Evolutionary conservation across 1,140 invertebrate genomes (phyloP), one percentile per base, ranked within the genome.

Genomic region (Drosophila azteca): DNA sequence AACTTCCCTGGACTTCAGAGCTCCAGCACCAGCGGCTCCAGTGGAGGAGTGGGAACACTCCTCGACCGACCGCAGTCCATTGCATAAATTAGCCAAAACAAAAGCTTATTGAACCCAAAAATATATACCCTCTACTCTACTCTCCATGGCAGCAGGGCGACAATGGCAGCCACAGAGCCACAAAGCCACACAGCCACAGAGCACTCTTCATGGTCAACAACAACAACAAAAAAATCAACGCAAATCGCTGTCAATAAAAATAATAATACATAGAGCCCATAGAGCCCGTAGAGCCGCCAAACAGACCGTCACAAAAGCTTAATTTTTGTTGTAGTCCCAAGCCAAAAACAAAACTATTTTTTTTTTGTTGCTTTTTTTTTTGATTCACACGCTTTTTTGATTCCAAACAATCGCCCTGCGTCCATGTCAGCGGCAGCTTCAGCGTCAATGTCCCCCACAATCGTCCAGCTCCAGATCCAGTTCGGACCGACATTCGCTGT

Each of bases 241-340:
- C 82, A 87, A 87, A 87, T 87, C 82, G 74, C 70, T 88, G 78
- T 88, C 82, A 88, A 88, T 88, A 81, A 66, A 69, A 76, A 61
- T 55, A 53, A 20, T 20, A 20, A 20, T 20, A 20, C 35, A 67
- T 44, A 41, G 57, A 20, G 17, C 17, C 17, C 35, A 67, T 44
- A 41, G 57, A 20, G 17, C 17, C 17, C 35, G 62, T 44, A 41
- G 57, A 68, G 65, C 55, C 60, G 39, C 73, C 48, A 72, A 67
- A 60, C 77, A 63, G 72, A 75, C 73, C 69, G 58, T 49, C 65
- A 69, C 64, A 79, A 68, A 88, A 77, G 75, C 79, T 87, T 87
- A 78, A 87, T 84, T 85, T 81, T 39, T 31, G 35, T 39, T 66
- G 62, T 81, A 59, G 77, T 49, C 65, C 57, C 57, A 55, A 43